Base-by-base conservation (phyloP, 2,113 vertebrate genomes). In the Brachirus orientalis region DNA sequence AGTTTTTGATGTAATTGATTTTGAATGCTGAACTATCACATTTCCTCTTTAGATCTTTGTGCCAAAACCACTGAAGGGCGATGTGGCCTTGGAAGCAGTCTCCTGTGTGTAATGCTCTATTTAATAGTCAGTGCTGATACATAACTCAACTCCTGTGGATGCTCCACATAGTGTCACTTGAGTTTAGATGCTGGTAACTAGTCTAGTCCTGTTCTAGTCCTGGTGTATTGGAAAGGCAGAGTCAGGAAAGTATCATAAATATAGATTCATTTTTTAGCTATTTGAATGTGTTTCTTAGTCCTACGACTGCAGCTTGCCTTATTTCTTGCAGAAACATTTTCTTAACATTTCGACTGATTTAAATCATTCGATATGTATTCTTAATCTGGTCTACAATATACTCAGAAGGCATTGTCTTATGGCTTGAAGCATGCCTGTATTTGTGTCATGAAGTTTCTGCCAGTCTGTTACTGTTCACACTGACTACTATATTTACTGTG, bases 401-500 rank as follows among this genome's bases (percentile, higher is more conserved):
- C 2, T 12, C 38, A 55, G 3, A 37, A 50, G 18, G 8, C 17
- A 52, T 69, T 36, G 38, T 61, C 16, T 51, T 1, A 6, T 10
- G 36, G 5, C 20, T 44, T 69, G 46, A 62, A 54, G 66, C 36
- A 43, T 16, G 35, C 14, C 57, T n/a, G 67, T 63, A 82, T 75
- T 66, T 80, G 71, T 59, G 51, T 66, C 72, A 60, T 62, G 60
- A 77, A 68, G 71, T 79, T 18, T 20, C 50, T 38, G 69, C 74
- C 79, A 61, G 56, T 70, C 69, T 62, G 64, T 37, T 38, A 56
- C 63, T 53, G 74, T 67, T 80, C 75, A 65, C 52, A 55, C 66
- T 79, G 55, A 80, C 53, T 58, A 82, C 80, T 90, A 87, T 90
- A 93, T 93, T 88, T 92, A 89, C 87, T 70, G 83, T 68, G 65